phyloP scores from a whole-genome alignment of 2,888 invertebrate species.

The Yponomeuta plumbellus region DNA sequence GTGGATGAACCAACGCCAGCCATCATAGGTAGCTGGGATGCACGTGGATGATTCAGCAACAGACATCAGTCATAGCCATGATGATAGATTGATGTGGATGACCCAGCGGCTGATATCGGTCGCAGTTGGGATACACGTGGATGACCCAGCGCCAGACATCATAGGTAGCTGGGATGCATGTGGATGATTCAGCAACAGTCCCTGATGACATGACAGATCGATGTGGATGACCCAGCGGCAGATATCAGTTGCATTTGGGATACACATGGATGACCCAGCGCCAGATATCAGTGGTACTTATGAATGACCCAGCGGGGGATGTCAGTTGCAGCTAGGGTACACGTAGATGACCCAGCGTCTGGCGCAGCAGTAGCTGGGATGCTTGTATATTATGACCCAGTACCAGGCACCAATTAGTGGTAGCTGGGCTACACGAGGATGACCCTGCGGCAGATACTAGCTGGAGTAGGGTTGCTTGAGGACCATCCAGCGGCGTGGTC shows the following conservation, averaged over 20 bases:
- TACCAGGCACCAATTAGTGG: not conserved
- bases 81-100: no score
- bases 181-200: not conserved
- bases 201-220: conserved; percentile 27
- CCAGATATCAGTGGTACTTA: no score
- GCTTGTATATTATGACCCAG: no score
- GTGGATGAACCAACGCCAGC: not conserved
- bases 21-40: conserved; percentile 29
- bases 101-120: no score
- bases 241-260: conserved; percentile 27
- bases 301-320: no score
- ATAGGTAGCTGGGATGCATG: not conserved
- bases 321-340: not conserved
- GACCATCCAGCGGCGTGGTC: no score
- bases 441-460: not conserved
- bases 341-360: not conserved
- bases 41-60: not conserved
- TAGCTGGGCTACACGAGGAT: not conserved
- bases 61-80: conserved; percentile 28
- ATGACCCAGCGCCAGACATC: not conserved
- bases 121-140: no score
- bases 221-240: not conserved
- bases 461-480: no score
- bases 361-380: conserved; percentile 28
- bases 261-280: no score